Percentiles rank a stretch among this genome's conserved stretches.
phyloP scores from a whole-genome alignment of 2,113 vertebrate genomes.

The Ariopsis seemanni region DNA sequence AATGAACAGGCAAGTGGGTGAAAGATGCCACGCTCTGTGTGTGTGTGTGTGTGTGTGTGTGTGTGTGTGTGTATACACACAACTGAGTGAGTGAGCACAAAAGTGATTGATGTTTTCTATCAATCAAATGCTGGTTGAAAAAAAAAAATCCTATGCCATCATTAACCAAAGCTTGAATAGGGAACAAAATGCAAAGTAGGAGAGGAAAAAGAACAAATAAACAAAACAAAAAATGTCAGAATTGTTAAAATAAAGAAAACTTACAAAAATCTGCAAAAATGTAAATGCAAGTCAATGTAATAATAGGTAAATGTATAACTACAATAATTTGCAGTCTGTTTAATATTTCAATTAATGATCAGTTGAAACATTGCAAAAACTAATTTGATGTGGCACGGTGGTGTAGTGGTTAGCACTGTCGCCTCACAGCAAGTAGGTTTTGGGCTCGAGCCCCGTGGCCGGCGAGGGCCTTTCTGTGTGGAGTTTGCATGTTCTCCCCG shows the following conservation, averaged over 20 bases:
- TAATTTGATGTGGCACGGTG: not conserved
- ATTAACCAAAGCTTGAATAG: not conserved
- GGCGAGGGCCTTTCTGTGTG: too few relatives aligned
- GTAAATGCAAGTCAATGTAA: not conserved
- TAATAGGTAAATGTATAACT: not conserved
- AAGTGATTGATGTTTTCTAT: slow-evolving; percentile 70
- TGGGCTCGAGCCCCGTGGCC: too few relatives aligned
- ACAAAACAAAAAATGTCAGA: not conserved
- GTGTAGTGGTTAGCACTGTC: too few relatives aligned
- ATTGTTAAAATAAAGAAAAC: not conserved
- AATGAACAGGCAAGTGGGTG: slow-evolving; percentile 50
- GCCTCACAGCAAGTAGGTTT: too few relatives aligned
- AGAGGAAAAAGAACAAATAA: not conserved
- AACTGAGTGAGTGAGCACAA: slow-evolving; percentile 64
- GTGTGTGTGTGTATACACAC: slow-evolving; percentile 51
- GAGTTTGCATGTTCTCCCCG: too few relatives aligned
- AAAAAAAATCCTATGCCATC: not conserved
- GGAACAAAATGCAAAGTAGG: not conserved
- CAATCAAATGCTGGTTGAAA: slow-evolving; percentile 60
- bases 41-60: slow-evolving; percentile 76
- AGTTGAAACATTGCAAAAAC: not conserved
- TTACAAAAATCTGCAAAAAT: not conserved
- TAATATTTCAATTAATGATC: not conserved
- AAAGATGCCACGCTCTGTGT: slow-evolving; percentile 52
- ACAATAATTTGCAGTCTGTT: not conserved